These are phyloP conservation scores for Resseliella maxima DNA, from an alignment of 2,888 invertebrate genomes.

Conservation along the genomic window DNA sequence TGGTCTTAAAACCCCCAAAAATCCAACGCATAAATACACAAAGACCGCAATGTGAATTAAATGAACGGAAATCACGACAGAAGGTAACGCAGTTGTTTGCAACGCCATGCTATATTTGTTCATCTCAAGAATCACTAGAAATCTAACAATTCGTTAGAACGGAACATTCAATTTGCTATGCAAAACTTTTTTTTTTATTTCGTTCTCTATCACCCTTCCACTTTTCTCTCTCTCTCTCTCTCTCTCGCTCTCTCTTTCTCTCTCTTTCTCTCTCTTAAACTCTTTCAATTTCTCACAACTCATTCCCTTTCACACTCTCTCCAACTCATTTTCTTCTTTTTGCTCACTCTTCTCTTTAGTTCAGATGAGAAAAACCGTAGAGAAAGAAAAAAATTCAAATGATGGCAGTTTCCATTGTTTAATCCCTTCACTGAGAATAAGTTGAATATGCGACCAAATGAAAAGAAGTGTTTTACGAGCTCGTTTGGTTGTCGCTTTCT, in stretches of 20 bases:
- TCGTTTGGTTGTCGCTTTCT: not conserved
- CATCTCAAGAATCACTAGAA: slow-evolving; percentile 37
- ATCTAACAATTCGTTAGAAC: slow-evolving; percentile 9
- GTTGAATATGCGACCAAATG: slow-evolving; percentile 39
- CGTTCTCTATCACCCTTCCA: not conserved
- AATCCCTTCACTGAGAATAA: slow-evolving; percentile 35
- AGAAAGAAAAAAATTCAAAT: slow-evolving; percentile 21
- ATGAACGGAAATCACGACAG: not conserved
- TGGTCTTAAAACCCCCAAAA: not conserved
- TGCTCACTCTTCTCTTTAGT: too few species aligned
- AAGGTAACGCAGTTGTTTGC: slow-evolving; percentile 1
- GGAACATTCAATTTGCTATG: slow-evolving; percentile 45
- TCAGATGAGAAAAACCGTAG: not conserved
- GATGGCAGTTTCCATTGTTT: slow-evolving; percentile 43
- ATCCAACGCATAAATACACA: not conserved
- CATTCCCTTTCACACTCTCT: too few species aligned
- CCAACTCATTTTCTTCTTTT: not conserved
- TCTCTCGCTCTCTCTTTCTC: not conserved
- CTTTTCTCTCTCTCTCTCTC: not conserved
- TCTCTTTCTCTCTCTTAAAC: not conserved
- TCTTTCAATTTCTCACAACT: not conserved
- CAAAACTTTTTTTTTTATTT: not conserved
- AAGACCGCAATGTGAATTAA: not conserved
- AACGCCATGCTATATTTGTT: slow-evolving; percentile 32
- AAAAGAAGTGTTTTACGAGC: slow-evolving; percentile 36